Conservation (phyloP, 1,140 invertebrate genomes). For the Eumaeus atala region DNA sequence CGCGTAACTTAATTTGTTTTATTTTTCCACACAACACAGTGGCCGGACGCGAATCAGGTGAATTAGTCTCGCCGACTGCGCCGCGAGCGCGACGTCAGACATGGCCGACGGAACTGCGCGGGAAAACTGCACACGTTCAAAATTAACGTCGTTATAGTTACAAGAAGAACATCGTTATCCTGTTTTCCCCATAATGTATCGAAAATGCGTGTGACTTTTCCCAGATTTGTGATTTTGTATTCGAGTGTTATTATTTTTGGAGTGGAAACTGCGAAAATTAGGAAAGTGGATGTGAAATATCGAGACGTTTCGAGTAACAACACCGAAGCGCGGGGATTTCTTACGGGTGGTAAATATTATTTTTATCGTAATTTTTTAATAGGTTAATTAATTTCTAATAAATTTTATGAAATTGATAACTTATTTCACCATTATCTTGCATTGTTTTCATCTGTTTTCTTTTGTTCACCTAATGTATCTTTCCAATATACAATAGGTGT, state of each 20-base stretch:
- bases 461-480: too few species aligned
- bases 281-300: neutral
- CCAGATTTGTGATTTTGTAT: neutral
- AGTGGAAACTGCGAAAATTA: neutral
- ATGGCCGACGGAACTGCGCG: neutral
- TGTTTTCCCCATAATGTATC: neutral
- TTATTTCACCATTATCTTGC: too few species aligned
- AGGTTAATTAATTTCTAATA: too few species aligned
- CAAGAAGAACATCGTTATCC: neutral
- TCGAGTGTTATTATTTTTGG: neutral
- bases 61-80: neutral
- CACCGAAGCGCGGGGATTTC: neutral
- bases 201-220: neutral
- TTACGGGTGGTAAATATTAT: neutral
- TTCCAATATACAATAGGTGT: too few species aligned
- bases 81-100: neutral
- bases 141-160: too few species aligned
- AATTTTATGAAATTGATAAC: too few species aligned
- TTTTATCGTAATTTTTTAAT: too few species aligned
- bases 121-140: neutral
- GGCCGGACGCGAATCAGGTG: conserved; percentile 1
- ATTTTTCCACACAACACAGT: neutral
- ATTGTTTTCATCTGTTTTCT: too few species aligned
- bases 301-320: neutral
- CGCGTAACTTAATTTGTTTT: too few species aligned